Conservation (phyloP, 2,888 invertebrate species). For the Lydus trimaculatus region DNA sequence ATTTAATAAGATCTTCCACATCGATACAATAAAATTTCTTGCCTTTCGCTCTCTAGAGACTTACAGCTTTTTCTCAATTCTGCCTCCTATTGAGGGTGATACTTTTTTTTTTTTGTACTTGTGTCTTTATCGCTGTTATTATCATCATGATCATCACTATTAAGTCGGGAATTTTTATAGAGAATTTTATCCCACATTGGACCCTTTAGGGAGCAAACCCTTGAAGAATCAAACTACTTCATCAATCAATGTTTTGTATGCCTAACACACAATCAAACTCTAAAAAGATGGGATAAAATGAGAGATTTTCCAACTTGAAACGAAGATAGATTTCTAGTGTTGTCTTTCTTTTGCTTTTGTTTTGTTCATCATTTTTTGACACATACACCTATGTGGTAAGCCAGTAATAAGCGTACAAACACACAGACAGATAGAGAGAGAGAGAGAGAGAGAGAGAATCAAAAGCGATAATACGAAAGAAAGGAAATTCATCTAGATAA, state of each 20-base stretch:
- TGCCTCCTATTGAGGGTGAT: too few species aligned
- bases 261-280: neutral
- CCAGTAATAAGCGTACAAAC: too few species aligned
- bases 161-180: neutral
- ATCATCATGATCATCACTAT: neutral
- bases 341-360: neutral
- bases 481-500: constrained; percentile 1
- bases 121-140: neutral
- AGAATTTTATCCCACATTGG: neutral
- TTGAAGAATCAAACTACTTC: neutral
- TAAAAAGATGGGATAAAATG: neutral
- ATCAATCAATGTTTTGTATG: constrained; percentile 2
- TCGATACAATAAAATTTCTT: too few species aligned
- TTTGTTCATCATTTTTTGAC: neutral
- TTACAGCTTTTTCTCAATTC: too few species aligned
- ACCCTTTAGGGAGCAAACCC: neutral
- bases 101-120: too few species aligned
- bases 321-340: constrained; percentile 2
- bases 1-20: too few species aligned
- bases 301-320: neutral
- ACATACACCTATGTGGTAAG: too few species aligned
- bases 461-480: neutral
- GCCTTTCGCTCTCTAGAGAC: too few species aligned
- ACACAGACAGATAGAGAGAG: neutral
- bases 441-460: neutral